Base-by-base conservation (phyloP, 2,888 invertebrate species). In the Agrotis ipsilon region DNA sequence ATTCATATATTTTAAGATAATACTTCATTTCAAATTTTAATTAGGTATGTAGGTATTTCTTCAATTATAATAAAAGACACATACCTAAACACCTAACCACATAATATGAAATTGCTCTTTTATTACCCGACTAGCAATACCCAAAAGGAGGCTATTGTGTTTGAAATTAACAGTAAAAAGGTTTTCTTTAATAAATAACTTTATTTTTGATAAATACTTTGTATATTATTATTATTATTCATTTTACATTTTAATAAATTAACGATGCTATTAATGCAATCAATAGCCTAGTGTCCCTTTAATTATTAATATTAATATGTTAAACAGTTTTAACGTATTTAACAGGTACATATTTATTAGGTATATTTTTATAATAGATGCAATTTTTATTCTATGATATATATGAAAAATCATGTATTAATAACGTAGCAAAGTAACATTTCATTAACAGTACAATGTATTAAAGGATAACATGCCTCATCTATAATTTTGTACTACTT, bases 171-270 rank as follows among this genome's bases (percentile, higher is more conserved):
- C 39, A 39, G 39, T 39, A 39, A 39, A 39, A 39, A 39, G 11
- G 52, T 46, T 32, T 11, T 13, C 19, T 39, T 45, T 61, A 63
- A 62, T 81, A 84, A 71, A 72, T 77, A 74, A 65, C 60, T 81
- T 74, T 83, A 80, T 78, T 85, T 81, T 65, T 46, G 63, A 77
- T 78, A 75, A 83, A 83, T 81, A 81, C 16, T 68, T 75, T 80
- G 66, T 73, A 81, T 76, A 76, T 55, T 14, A 32, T 55, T 76
- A 76, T 55, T 14, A 32, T 55, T 32, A 32, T 68, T 72, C 24
- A 68, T 82, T 78, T 76, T 70, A 78, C 68, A 81, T 64, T 75
- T 83, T 57, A 61, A 62, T 83, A 68, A 78, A 68, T 81, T 75
- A 80, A 69, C 68, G 51, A 75, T 69, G 62, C 64, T 68, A 68